Evolutionary conservation across 2,113 vertebrate species (phyloP).

Genomic region (Lanius ludovicianus): DNA sequence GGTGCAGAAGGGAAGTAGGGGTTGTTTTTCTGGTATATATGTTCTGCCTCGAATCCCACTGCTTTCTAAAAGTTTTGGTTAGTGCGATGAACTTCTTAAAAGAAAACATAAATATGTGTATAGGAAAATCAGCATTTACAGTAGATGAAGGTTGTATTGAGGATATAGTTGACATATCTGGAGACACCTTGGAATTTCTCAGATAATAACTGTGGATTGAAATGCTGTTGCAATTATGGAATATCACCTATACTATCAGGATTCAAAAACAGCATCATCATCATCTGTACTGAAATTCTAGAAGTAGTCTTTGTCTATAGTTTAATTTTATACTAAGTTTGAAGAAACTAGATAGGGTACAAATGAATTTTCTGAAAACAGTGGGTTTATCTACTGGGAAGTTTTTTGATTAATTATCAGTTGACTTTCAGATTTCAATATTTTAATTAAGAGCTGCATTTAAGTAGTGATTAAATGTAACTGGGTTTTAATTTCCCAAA

Average conservation of each 20-base stretch:
- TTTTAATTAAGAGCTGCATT: not conserved
- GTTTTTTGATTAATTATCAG: not conserved
- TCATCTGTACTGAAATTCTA: not conserved
- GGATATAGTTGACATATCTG: not conserved
- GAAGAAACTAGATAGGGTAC: not conserved
- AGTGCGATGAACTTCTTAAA: not conserved
- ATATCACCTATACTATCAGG: not conserved
- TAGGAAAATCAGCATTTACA: not conserved
- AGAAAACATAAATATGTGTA: not conserved
- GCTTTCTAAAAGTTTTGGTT: not conserved
- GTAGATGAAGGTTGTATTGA: not conserved
- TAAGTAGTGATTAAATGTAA: not conserved
- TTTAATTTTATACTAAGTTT: not conserved
- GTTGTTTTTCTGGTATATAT: not conserved
- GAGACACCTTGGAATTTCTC: not conserved
- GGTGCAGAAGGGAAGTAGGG: not conserved
- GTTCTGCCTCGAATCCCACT: not conserved
- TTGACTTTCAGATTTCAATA: not conserved
- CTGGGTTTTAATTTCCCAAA: not conserved
- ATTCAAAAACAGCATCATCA: not conserved
- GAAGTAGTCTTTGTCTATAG: not conserved
- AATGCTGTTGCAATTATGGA: not conserved
- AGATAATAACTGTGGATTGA: not conserved
- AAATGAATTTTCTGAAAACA: not conserved
- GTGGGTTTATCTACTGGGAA: not conserved